Evolutionary conservation across 2,888 invertebrate genomes (phyloP), one percentile per base, ranked within the genome.

Genomic region (Aplocera efformata): DNA sequence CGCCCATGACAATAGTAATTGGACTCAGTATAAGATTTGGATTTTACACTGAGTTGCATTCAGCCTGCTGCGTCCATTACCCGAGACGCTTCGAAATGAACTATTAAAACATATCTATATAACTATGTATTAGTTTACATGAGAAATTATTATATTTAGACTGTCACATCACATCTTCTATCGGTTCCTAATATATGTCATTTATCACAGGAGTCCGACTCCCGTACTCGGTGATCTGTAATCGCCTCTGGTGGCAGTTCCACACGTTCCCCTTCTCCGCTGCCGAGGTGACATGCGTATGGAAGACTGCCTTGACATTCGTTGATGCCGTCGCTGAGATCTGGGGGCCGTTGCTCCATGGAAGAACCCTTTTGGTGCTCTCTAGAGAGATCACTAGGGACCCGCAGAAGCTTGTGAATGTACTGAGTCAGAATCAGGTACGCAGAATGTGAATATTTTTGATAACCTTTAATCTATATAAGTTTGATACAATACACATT

Each of bases 291-390:
- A 90, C 90, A 2, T 94, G 96, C 58, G 93, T 96, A 0, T 97
- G 97, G 84, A 97, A 97, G 79, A 97, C 97, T 0, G 95, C 97
- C 0, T 79, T 97, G 9, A 97, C 97, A 0, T 98, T 97, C 68
- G 96, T 97, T 2, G 97, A 97, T 72, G 95, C 96, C 0, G 92
- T 96, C 6, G 91, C 94, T 1, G 97, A 97, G 85, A 92, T 97
- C 38, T 96, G 96, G 94, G 94, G 94, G 0, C 94, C 96, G 0
- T 70, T 97, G 28, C 82, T 97, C 8, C 92, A 92, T 49, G 94
- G 93, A 6, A 72, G 83, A 33, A 90, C 94, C 0, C 70, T 97
- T 35, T 70, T 97, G 9, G 91, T 97, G 3, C 90, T 97, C 6
- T 91, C 95, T 0, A 93, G 92, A 61, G 89, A 89, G 7, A 83